Conservation (phyloP, 2,113 vertebrate genomes). For the Neopipo cinnamomea region DNA sequence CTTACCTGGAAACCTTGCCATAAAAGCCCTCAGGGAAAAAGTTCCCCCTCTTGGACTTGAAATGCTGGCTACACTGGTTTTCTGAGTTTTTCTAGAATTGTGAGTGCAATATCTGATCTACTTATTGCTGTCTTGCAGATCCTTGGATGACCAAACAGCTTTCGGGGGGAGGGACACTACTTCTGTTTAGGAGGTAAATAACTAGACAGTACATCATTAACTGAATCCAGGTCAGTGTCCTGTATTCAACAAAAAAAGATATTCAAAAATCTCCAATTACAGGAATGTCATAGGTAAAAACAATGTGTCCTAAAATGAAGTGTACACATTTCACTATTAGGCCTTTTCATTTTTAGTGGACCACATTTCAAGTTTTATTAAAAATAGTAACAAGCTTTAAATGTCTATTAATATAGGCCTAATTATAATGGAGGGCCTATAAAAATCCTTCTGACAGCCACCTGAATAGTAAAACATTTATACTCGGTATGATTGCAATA, state of each 20-base stretch:
- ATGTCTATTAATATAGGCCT: slow-evolving; percentile 62
- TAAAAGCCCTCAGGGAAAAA: not conserved
- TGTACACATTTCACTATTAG: slow-evolving; percentile 44
- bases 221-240: slow-evolving; percentile 17
- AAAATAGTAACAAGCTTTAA: slow-evolving; percentile 66
- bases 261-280: not conserved
- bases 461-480: slow-evolving; percentile 71
- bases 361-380: slow-evolving; percentile 58
- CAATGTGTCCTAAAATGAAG: slow-evolving; percentile 58
- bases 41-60: not conserved
- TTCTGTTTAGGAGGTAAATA: not conserved
- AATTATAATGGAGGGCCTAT: slow-evolving; percentile 70
- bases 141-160: not conserved
- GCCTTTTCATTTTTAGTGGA: slow-evolving; percentile 57
- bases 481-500: slow-evolving; percentile 28
- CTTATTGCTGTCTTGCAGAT: not conserved
- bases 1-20: not conserved
- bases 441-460: slow-evolving; percentile 63
- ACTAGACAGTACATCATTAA: not conserved
- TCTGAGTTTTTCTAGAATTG: not conserved
- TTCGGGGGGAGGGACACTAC: not conserved
- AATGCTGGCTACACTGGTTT: not conserved
- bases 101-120: not conserved
- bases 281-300: slow-evolving; percentile 55
- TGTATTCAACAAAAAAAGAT: slow-evolving; percentile 35